Base-by-base conservation (phyloP, 1,140 invertebrate species). In the Hyphantria cunea region DNA sequence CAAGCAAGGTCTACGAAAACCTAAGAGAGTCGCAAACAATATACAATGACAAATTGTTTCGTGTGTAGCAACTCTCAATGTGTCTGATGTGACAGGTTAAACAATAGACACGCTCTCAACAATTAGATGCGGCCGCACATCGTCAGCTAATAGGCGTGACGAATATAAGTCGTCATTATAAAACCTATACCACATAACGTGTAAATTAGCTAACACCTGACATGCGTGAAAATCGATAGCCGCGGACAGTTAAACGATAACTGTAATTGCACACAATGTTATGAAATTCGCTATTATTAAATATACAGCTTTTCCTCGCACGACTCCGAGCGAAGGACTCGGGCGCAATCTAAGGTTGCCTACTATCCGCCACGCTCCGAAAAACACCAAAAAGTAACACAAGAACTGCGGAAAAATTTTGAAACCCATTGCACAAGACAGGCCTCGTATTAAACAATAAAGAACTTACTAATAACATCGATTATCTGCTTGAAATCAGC, bases 361-460 rank as follows among this genome's bases (percentile, higher is more conserved):
- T 86, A 89, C 86, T 84, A 84, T 83, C 76, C 85, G 88, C 82
- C 80, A 90, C 88, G 88, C 88, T 90, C 88, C 88, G 86, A 90
- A 90, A 87, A 90, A 48, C 85, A 88, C 76, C 79, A 82, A 89
- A 88, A 86, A 81, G 84, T 82, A 84, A 74, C 72, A 78, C 75
- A 78, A 78, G 72, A 84, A 74, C 74, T 71, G 80, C 81, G 83
- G 84, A 85, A 86, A 89, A 89, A 88, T 88, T 90, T 89, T 87
- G 85, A 84, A 89, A 89, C 78, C 45, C 51, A 69, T 89, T 90
- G 79, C 88, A 80, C 77, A 90, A 89, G 82, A 63, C 44, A 68
- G 67, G 71, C 68, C 75, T 84, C 80, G 82, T 86, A 86, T 84
- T 88, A 86, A 90, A 90, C 87, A 88, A 86, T 82, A 86, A 82